phyloP scores from a whole-genome alignment of 2,113 vertebrate genomes.

The Leptocoma aspasia region DNA sequence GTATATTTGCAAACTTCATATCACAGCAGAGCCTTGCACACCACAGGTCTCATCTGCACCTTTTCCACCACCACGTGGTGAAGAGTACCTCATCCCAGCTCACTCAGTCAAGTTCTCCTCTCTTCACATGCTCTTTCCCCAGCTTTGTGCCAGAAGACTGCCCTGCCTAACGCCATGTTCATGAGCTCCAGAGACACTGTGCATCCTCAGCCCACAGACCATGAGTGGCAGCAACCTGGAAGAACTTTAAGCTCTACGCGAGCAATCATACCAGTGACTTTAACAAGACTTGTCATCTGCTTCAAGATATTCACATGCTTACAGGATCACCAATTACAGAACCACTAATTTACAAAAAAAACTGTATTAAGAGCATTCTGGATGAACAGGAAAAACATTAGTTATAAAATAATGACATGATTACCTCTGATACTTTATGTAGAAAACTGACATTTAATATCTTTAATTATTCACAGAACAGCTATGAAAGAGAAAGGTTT shows the following conservation, averaged over 20 bases:
- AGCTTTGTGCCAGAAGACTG: neutral
- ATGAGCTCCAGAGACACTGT: neutral
- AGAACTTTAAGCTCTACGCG: neutral
- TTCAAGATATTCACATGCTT: neutral
- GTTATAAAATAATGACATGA: neutral
- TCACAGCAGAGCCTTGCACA: neutral
- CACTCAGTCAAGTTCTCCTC: neutral
- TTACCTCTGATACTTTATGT: constrained; percentile 15
- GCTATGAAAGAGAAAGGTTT: neutral
- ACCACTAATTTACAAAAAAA: neutral
- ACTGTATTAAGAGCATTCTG: neutral
- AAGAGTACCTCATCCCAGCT: neutral
- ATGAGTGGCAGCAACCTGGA: neutral
- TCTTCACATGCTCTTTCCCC: neutral
- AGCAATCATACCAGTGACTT: neutral
- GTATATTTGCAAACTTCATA: neutral
- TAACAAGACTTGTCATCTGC: neutral
- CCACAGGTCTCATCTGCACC: neutral
- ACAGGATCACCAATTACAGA: neutral
- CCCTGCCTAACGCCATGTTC: neutral
- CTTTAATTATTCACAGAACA: constrained; percentile 43
- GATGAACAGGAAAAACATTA: neutral
- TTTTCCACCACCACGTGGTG: neutral
- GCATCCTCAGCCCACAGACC: neutral
- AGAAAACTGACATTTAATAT: constrained; percentile 43